Conservation (phyloP, 2,888 invertebrate genomes). For the Lithophane socia region DNA sequence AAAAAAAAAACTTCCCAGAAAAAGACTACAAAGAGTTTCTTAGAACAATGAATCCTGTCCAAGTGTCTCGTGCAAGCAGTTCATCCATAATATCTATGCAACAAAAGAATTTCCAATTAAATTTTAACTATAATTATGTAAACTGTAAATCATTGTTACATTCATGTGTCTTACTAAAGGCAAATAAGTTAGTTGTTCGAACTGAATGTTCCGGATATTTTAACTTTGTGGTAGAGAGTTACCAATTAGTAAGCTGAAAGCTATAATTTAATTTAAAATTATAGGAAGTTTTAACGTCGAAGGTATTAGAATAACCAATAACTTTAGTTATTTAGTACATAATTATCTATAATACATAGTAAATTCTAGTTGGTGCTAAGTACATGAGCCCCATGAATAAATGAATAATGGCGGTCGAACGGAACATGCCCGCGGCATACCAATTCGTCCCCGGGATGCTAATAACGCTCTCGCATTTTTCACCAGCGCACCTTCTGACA, state of each 20-base stretch:
- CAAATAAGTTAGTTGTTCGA: slow-evolving; percentile 21
- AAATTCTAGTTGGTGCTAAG: slow-evolving; percentile 77
- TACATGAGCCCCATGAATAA: slow-evolving; percentile 86
- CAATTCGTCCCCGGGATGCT: slow-evolving; percentile 86
- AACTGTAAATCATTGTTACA: slow-evolving; percentile 22
- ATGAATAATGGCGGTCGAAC: slow-evolving; percentile 87
- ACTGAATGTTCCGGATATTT: slow-evolving; percentile 38
- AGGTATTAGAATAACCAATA: slow-evolving; percentile 31
- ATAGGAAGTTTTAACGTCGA: slow-evolving; percentile 14
- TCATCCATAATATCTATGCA: neutral
- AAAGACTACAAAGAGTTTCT: too few relatives aligned
- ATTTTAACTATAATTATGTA: slow-evolving; percentile 5
- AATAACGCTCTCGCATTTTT: slow-evolving; percentile 87
- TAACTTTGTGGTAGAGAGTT: slow-evolving; percentile 33
- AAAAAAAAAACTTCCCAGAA: too few relatives aligned
- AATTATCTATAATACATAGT: slow-evolving; percentile 71
- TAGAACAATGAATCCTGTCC: neutral
- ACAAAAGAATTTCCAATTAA: neutral
- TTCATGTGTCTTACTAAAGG: slow-evolving; percentile 24
- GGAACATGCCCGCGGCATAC: slow-evolving; percentile 85
- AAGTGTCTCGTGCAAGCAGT: neutral
- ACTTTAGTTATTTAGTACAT: slow-evolving; percentile 50
- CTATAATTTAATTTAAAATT: slow-evolving; percentile 39
- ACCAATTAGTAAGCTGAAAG: slow-evolving; percentile 25
- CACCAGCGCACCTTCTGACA: slow-evolving; percentile 78